These are phyloP conservation scores for Lasioglossum vierecki DNA, from an alignment of 2,888 invertebrate genomes.

Conservation along the genomic window DNA sequence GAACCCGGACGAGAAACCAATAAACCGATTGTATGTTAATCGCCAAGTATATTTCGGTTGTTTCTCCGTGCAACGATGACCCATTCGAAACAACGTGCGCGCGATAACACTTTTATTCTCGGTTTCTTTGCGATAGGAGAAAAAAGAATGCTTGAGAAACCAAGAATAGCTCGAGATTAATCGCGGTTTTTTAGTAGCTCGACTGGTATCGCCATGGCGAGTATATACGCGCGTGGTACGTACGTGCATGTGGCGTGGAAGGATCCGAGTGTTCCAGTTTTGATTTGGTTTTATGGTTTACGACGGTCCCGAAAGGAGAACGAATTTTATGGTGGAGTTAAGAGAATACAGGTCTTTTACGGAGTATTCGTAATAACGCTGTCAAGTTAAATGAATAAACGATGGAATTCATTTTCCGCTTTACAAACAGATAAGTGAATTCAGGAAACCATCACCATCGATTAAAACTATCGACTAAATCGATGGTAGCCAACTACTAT, in stretches of 20 bases:
- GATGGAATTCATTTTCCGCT: too few relatives aligned
- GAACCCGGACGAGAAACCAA: neutral
- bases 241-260: neutral
- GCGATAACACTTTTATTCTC: neutral
- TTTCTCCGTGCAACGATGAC: neutral
- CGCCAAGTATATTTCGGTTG: neutral
- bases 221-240: too few relatives aligned
- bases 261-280: neutral
- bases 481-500: too few relatives aligned
- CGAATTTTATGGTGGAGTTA: neutral
- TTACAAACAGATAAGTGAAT: too few relatives aligned
- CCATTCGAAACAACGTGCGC: neutral
- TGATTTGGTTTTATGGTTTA: neutral
- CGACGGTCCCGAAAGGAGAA: neutral
- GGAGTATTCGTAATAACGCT: too few relatives aligned
- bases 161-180: neutral
- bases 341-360: neutral
- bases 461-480: too few relatives aligned
- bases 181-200: neutral
- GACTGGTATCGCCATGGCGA: neutral
- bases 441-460: too few relatives aligned
- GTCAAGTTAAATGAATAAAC: too few relatives aligned
- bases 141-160: neutral
- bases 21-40: constrained; percentile 16
- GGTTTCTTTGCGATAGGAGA: neutral